A percentile compares a stretch with the other conserved stretches of the same genome.
Evolutionary conservation across 2,113 vertebrate species (phyloP).

Genomic region (Pimephales promelas): DNA sequence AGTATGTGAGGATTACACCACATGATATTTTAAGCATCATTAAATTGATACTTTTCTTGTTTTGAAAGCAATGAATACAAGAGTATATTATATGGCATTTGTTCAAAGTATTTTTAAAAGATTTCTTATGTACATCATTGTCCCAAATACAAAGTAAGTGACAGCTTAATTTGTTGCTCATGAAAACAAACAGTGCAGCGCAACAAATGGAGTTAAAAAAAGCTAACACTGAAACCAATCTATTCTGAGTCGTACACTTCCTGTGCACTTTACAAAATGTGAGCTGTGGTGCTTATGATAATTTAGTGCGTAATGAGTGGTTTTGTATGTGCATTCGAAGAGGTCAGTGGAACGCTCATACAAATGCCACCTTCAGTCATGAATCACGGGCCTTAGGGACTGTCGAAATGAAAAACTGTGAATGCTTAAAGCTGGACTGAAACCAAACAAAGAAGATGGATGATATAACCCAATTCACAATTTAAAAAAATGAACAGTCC

Average conservation of each 20-base stretch:
- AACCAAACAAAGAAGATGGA: constrained; percentile 53
- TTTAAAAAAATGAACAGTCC: not conserved
- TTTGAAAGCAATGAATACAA: not conserved
- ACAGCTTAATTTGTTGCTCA: not conserved
- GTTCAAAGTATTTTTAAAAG: not conserved
- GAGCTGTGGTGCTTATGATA: constrained; percentile 14
- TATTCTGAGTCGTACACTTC: not conserved
- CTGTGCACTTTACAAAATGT: constrained; percentile 31
- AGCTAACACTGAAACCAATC: not conserved
- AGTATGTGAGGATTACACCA: not conserved
- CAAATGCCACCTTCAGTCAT: constrained; percentile 46
- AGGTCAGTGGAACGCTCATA: constrained; percentile 38
- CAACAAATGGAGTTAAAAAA: constrained; percentile 3
- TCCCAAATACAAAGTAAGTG: not conserved
- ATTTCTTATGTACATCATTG: not conserved
- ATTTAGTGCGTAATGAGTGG: constrained; percentile 38
- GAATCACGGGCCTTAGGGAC: constrained; percentile 50
- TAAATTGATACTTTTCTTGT: not conserved
- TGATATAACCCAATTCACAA: constrained; percentile 35
- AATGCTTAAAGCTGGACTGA: constrained; percentile 26
- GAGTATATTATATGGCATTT: not conserved
- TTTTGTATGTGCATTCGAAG: constrained; percentile 39
- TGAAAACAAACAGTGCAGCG: not conserved
- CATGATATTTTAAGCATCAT: not conserved
- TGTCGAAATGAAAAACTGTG: constrained; percentile 31